Conservation (phyloP, 2,888 invertebrate genomes). For the Ferdinandea cuprea region DNA sequence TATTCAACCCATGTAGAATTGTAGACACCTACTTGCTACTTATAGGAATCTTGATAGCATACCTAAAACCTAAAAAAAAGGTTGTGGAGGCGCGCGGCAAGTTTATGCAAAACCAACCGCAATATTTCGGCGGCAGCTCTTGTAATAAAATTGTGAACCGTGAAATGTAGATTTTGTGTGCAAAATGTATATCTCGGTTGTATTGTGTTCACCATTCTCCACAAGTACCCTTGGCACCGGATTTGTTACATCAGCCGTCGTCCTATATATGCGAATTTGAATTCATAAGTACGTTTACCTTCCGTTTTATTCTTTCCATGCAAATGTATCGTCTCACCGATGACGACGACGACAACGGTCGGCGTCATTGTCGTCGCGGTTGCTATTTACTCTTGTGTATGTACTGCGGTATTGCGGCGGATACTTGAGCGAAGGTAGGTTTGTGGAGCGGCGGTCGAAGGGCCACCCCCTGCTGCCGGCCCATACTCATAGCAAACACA, state of each 20-base stretch:
- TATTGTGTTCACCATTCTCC: constrained; percentile 38
- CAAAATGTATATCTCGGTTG: constrained; percentile 25
- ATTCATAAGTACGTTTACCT: constrained; percentile 66
- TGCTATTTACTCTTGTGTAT: constrained; percentile 47
- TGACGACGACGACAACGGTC: background rate
- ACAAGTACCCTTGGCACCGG: constrained; percentile 31
- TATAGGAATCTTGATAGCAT: constrained; percentile 11
- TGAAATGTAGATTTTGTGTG: constrained; percentile 51
- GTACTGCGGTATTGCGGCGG: background rate
- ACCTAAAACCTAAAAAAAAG: background rate
- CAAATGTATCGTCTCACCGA: constrained; percentile 32
- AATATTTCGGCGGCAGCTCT: constrained; percentile 29
- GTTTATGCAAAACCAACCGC: constrained; percentile 9
- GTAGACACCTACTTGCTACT: constrained; percentile 14
- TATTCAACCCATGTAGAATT: constrained; percentile 12
- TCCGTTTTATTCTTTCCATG: constrained; percentile 45
- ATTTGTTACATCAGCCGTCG: constrained; percentile 42
- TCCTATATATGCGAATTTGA: constrained; percentile 43
- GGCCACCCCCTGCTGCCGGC: constrained; percentile 4
- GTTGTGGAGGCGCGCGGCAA: background rate
- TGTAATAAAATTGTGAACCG: constrained; percentile 54
- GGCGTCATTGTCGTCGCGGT: constrained; percentile 5
- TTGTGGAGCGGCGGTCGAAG: background rate
- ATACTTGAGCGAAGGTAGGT: background rate
- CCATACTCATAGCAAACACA: constrained; percentile 28